A percentile compares a stretch with the other conserved stretches of the same genome.
Conservation (phyloP, 2,113 vertebrate genomes). For the Chiloscyllium plagiosum region DNA sequence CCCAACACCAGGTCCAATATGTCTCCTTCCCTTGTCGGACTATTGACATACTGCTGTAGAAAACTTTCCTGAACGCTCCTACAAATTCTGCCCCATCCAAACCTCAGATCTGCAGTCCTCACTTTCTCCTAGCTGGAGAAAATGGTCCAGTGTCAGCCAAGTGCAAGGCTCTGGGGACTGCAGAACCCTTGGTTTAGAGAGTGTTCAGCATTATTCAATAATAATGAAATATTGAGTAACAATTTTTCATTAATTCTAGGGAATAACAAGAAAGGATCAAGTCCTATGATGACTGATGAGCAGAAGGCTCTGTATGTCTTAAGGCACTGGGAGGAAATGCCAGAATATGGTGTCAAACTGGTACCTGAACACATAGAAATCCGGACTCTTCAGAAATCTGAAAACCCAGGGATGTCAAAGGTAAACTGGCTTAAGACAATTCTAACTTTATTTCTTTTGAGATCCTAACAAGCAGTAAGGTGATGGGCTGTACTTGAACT, state of each 20-base stretch:
- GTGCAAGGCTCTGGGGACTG: constrained; percentile 12
- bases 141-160: not conserved
- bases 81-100: too few species aligned
- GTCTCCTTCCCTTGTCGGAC: too few species aligned
- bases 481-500: not conserved
- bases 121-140: not conserved
- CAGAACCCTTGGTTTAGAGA: constrained; percentile 50
- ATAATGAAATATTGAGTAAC: not conserved
- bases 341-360: constrained; percentile 66
- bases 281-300: constrained; percentile 63
- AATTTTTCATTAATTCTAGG: not conserved
- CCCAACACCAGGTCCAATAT: too few species aligned
- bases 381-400: constrained; percentile 62
- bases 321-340: constrained; percentile 80
- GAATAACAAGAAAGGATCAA: constrained; percentile 54
- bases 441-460: not conserved
- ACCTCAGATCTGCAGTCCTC: too few species aligned
- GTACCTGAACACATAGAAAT: constrained; percentile 85
- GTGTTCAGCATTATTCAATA: not conserved
- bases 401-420: constrained; percentile 78
- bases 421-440: constrained; percentile 49
- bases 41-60: too few species aligned
- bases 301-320: constrained; percentile 76
- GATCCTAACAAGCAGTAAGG: not conserved
- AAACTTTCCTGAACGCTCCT: too few species aligned